Evolutionary conservation across 2,888 invertebrate genomes (phyloP).

Genomic region (Phrixothrix hirtus): DNA sequence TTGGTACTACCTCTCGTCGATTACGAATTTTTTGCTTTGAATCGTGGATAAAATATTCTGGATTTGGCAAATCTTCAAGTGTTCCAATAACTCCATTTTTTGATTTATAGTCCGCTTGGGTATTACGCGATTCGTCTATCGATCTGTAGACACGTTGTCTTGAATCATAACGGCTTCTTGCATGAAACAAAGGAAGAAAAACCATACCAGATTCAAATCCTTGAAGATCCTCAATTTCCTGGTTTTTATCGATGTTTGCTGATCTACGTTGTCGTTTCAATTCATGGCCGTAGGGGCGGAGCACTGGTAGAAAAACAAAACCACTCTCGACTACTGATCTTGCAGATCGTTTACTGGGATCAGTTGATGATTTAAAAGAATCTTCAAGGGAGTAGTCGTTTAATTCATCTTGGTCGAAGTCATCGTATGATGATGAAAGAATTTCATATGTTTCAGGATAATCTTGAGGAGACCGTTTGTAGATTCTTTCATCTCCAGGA

Average conservation of each 20-base stretch:
- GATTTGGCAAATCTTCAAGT: slow-evolving; percentile 15
- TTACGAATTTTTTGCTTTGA: neutral
- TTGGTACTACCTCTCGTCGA: neutral
- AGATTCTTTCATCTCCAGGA: slow-evolving; percentile 32
- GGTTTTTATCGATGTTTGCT: neutral
- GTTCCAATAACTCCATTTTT: neutral
- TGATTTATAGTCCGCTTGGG: too few species aligned
- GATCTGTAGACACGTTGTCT: slow-evolving; percentile 4
- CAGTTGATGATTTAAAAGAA: neutral
- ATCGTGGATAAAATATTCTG: slow-evolving; percentile 13
- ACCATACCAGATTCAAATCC: slow-evolving; percentile 20
- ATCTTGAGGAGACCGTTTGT: slow-evolving; percentile 27
- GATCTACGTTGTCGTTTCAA: too few species aligned
- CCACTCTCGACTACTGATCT: too few species aligned
- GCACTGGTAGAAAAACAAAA: too few species aligned
- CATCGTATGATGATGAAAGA: neutral
- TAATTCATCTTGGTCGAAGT: neutral
- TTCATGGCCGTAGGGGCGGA: too few species aligned
- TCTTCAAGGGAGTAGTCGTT: neutral
- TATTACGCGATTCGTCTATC: neutral
- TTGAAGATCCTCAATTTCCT: slow-evolving; percentile 17
- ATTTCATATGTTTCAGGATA: neutral
- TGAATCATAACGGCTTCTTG: neutral
- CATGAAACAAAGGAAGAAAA: slow-evolving; percentile 27
- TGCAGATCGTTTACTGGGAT: too few species aligned